Evolutionary conservation across 2,888 invertebrate genomes (phyloP).

Genomic region (Zygogramma bicolorata): DNA sequence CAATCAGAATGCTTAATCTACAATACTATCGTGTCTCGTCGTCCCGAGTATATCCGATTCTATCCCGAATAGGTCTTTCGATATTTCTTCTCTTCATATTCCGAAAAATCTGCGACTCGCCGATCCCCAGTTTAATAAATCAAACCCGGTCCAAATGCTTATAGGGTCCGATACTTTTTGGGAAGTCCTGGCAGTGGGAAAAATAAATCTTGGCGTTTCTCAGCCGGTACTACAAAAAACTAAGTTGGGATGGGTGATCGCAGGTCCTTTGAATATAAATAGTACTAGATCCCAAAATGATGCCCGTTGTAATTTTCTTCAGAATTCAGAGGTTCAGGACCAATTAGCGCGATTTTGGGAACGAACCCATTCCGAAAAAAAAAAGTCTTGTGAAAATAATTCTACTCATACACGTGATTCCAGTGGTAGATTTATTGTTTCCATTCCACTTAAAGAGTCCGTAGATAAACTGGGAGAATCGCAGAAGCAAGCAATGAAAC

Average conservation of each 20-base stretch:
- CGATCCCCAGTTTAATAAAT: not conserved
- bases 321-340: too few species aligned
- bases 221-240: not conserved
- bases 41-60: not conserved
- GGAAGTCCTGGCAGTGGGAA: not conserved
- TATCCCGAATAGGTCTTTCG: not conserved
- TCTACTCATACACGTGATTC: not conserved
- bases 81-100: not conserved
- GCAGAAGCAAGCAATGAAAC: not conserved
- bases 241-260: not conserved
- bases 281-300: too few species aligned
- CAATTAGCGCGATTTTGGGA: not conserved
- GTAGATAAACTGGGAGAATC: not conserved
- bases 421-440: not conserved
- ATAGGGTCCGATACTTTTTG: conserved; percentile 22
- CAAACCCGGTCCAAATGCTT: conserved; percentile 11
- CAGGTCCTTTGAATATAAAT: too few species aligned
- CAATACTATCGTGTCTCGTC: not conserved
- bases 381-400: not conserved
- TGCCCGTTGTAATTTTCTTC: too few species aligned
- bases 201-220: not conserved
- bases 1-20: not conserved
- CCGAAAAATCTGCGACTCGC: not conserved
- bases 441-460: not conserved
- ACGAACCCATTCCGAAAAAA: not conserved